Percentiles rank a stretch among this genome's conserved stretches.
Conservation (phyloP, 2,888 invertebrate genomes). For the Ashinkailepas kermadecensis region DNA sequence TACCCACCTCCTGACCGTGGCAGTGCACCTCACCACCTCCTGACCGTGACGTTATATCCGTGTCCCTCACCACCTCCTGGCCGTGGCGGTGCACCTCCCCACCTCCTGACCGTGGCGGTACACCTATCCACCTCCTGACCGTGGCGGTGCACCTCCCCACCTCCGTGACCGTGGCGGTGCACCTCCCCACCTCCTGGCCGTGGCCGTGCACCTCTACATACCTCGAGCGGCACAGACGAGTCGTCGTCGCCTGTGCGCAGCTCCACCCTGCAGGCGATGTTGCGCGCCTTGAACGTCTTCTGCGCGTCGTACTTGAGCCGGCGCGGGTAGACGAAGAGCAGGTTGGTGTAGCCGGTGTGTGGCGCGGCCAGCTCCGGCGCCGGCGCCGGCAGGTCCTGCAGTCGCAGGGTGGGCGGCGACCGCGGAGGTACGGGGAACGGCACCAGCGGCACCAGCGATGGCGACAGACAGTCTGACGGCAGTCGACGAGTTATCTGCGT, state of each 20-base stretch:
- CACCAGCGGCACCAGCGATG: constrained; percentile 71
- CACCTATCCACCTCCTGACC: no score
- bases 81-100: no score
- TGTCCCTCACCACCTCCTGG: no score
- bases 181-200: no score
- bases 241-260: constrained; percentile 73
- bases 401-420: constrained; percentile 67
- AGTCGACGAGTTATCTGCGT: no score
- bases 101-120: no score
- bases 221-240: constrained; percentile 62
- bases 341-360: constrained; percentile 75
- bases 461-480: constrained; percentile 67
- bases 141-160: no score
- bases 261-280: constrained; percentile 85
- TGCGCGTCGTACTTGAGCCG: constrained; percentile 81
- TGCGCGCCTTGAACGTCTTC: constrained; percentile 85
- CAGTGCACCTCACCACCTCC: no score
- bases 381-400: constrained; percentile 61
- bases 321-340: constrained; percentile 85
- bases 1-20: no score
- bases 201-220: constrained; percentile 42
- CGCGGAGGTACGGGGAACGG: constrained; percentile 75
- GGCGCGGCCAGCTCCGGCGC: constrained; percentile 61
- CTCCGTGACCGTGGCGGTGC: no score
- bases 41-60: no score